Base-by-base conservation (phyloP, 2,888 invertebrate genomes). In the Heliconius charithonia region DNA sequence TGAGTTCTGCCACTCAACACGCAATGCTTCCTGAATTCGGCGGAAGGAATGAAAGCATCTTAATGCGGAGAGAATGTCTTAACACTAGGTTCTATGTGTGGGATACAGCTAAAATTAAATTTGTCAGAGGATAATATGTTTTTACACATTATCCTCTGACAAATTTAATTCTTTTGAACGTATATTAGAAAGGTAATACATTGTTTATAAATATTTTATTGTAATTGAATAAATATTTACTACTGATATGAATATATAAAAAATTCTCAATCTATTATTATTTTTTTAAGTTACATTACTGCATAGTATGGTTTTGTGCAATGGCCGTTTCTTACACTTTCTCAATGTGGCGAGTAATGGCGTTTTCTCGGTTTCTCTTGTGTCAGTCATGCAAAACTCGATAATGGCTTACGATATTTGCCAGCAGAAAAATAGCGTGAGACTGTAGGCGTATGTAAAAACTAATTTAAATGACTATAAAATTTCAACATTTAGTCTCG, bases 311-410 rank as follows among this genome's bases (percentile, higher is more conserved):
- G 41, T 77, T 77, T 78, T 79, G 51, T 72, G 67, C 27, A 81
- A 72, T 75, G 76, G 75, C 70, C 37, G 79, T 80, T 41, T 74
- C 77, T 79, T 77, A 77, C 87, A 88, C 92, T 93, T 93, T 92
- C 92, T 51, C 85, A 90, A 90, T 89, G 89, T 88, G 89, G 91
- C 91, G 90, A 83, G 84, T 81, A 85, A 84, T 85, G 84, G 86
- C 89, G 89, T 83, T 89, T 89, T 87, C 83, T 85, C 79, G 82
- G 83, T 84, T 85, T 85, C 84, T 85, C 85, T 83, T 81, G 85
- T 86, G 87, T 88, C 87, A 89, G 89, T 92, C 93, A 93, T 92
- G 93, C 93, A 92, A 90, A 92, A 89, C 89, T 90, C 91, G 92
- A 93, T 91, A 59, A 91, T 83, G 82, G 85, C 84, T 79, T 82